These are phyloP conservation scores for Syrista parreyssii DNA, from an alignment of 2,888 invertebrate species.

Conservation along the genomic window DNA sequence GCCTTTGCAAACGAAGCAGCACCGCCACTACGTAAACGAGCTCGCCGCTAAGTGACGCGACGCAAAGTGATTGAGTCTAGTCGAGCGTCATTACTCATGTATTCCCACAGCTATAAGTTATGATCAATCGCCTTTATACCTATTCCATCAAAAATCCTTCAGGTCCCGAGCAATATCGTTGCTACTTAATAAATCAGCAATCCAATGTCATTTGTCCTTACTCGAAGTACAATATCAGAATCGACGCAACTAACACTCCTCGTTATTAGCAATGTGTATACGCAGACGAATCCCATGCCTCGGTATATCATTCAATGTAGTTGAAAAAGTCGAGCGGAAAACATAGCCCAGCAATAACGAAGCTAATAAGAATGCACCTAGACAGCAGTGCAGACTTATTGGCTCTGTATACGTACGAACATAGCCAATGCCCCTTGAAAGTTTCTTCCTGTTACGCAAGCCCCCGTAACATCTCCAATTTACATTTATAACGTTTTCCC, in stretches of 20 bases:
- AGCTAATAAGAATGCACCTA: no score
- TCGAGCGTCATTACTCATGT: no score
- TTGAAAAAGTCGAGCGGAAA: no score
- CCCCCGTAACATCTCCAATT: not conserved
- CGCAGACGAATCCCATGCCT: no score
- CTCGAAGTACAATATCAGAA: not conserved
- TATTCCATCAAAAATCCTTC: not conserved
- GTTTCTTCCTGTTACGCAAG: not conserved
- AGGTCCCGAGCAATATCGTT: not conserved
- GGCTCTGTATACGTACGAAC: no score
- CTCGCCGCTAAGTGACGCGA: not conserved
- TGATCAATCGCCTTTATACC: no score
- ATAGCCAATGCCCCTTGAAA: not conserved
- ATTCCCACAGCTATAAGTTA: no score
- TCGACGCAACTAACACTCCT: no score
- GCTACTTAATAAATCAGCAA: not conserved
- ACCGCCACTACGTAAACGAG: not conserved
- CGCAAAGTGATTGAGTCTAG: not conserved
- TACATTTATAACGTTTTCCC: not conserved
- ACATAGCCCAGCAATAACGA: no score
- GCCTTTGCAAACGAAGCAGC: not conserved
- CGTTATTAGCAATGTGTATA: no score
- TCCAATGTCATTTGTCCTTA: not conserved
- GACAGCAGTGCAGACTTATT: no score
- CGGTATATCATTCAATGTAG: no score